Base-by-base conservation (phyloP, 1,140 invertebrate species). In the Bombus vancouverensis region DNA sequence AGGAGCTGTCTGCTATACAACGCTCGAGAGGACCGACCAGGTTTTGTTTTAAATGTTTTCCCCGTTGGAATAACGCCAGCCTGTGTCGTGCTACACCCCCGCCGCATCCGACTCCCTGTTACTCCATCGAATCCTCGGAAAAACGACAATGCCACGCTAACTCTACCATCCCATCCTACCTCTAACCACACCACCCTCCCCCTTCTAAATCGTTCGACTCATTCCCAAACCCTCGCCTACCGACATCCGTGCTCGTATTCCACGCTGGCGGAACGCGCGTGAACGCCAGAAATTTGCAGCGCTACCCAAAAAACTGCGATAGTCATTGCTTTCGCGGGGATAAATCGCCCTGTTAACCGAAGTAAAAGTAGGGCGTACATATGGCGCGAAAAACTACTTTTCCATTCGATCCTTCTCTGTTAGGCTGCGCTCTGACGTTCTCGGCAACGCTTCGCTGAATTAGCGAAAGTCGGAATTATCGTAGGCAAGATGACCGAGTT, bases 31-130 rank as follows among this genome's bases (percentile, higher is more conserved):
- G 70, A 62, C 57, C 57, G 34, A 53, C 39, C 70, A 80, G 88
- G 80, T 89, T 89, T 89, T 89, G 78, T 87, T 90, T 89, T 87
- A 90, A 90, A 90, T 85, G 88, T 88, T 90, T 88, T 75, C 73
- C 72, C 42, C 42, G 71, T 62, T 90, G 88, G 83, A 90, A 90
- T 79, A 86, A 83, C 86, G 86, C 86, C 89, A 88, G 68, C 32
- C 71, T 57, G 66, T 77, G 81, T 83, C 73, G 53, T 47, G 47
- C 2, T 44, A 44, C 15, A 42, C 18, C 42, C 42, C 42, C 37
- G 34, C 47, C 83, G 13, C 70, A n/a, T 78, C 78, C 44, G 22
- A 89, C 73, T 37, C 10, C 74, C 59, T 62, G 59, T 62, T n/a
- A 70, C 84, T 75, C 59, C 81, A 74, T 83, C 73, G 85, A 70